Base-by-base conservation (phyloP, 53 echinoderm and acorn worm genomes). In the Henricia sp. region DNA sequence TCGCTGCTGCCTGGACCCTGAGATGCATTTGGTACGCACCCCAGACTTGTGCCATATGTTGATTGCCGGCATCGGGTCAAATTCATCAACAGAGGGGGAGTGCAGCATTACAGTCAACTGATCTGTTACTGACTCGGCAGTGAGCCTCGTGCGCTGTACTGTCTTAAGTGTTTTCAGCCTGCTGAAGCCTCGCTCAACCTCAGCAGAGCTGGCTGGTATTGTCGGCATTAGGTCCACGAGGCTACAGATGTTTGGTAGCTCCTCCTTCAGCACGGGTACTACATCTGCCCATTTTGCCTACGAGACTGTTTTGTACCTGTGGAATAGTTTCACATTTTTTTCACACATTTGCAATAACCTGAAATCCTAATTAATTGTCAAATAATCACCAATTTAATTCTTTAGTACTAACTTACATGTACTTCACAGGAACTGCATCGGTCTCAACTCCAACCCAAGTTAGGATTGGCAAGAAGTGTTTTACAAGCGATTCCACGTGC, bases 181-280 rank as follows among this genome's bases (percentile, higher is more conserved):
- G 68, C 80, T 87, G 64, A 87, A 87, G 6, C 80, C 80, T 26
- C 78, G 68, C 36, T 87, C 87, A 20, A 69, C 77, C 32, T 78
- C 87, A 1, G 66, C 87, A 16, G 87, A 87, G 17, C 68, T 77
- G 24, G 77, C 76, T 50, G 76, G 77, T 2, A 65, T 27, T 0
- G 87, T 66, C 9, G 51, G 34, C 66, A 37, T 37, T n/a, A 66
- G 33, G 20, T 66, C 33, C 33, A 56, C 60, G 30, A 54, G 29
- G 32, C 58, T 37, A 21, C 58, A 33, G 20, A 77, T 57, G 28
- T 57, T 77, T 21, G 77, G 36, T 8, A 77, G 37, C 42, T 77
- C 77, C 9, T 77, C 58, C 10, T 77, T 57, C 1, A 77, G 14
- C 0, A 25, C 1, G 0, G 59, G 77, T 4, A 59, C 35, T 4